These are phyloP conservation scores for Diplodus puntazzo DNA, from an alignment of 2,797 vertebrate species.

Conservation along the genomic window DNA sequence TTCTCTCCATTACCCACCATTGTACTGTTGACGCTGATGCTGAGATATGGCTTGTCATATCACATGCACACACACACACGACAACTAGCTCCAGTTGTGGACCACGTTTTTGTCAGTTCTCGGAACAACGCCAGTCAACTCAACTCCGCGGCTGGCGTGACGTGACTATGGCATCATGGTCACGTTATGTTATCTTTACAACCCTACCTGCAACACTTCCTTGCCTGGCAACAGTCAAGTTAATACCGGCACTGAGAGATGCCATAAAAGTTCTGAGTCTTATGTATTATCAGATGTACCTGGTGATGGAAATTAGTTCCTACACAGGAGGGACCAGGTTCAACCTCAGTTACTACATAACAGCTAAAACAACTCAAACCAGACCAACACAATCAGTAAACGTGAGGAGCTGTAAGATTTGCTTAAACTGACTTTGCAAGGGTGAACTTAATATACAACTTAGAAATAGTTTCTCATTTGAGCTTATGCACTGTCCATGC, in stretches of 20 bases:
- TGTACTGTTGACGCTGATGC: no score
- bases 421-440: neutral
- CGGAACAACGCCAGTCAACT: no score
- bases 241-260: neutral
- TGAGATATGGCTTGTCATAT: no score
- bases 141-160: no score
- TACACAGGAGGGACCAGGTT: neutral
- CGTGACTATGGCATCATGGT: no score
- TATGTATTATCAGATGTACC: conserved; percentile 17
- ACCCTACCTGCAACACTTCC: neutral
- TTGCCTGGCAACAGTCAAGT: neutral
- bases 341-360: neutral
- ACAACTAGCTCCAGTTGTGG: no score
- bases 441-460: neutral
- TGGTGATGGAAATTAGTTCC: neutral
- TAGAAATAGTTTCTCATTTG: neutral
- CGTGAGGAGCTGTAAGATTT: neutral
- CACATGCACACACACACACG: no score
- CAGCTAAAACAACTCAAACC: neutral
- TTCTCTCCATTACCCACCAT: no score
- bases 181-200: no score
- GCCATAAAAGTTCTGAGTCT: conserved; percentile 9
- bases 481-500: neutral
- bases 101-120: no score
- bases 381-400: neutral